Percentiles rank a stretch among this genome's conserved stretches.
These are phyloP conservation scores for Cephus cinctus DNA, from an alignment of 1,140 invertebrate genomes.

Conservation along the genomic window DNA sequence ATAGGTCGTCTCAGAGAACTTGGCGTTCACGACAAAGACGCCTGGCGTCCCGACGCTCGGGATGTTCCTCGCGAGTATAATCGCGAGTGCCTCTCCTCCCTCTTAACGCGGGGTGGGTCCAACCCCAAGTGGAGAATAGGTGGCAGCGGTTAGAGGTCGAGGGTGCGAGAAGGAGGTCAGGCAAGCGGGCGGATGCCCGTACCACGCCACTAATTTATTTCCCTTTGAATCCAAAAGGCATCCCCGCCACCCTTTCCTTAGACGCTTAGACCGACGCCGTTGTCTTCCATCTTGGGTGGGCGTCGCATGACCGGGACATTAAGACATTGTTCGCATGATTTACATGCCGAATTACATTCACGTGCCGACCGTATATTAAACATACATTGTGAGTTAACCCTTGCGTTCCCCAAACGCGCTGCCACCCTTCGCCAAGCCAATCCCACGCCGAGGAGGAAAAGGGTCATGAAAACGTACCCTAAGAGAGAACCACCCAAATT, in stretches of 20 bases:
- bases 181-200: background rate
- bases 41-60: no score
- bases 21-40: no score
- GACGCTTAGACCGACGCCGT: slow-evolving; percentile 28
- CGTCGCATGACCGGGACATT: slow-evolving; percentile 57
- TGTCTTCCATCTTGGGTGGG: slow-evolving; percentile 43
- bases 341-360: slow-evolving; percentile 57
- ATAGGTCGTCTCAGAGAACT: no score
- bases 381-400: slow-evolving; percentile 53
- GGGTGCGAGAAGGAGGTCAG: background rate
- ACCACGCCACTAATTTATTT: slow-evolving; percentile 45
- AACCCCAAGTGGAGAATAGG: no score
- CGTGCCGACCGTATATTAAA: slow-evolving; percentile 55
- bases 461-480: no score
- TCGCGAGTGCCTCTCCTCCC: no score
- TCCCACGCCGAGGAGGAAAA: no score
- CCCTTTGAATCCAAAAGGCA: slow-evolving; percentile 46
- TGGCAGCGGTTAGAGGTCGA: no score
- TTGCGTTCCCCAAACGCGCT: slow-evolving; percentile 28
- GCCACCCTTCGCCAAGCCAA: no score
- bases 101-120: no score
- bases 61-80: no score
- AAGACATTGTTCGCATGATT: slow-evolving; percentile 59
- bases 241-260: slow-evolving; percentile 25
- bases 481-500: no score